These are phyloP conservation scores for Pluvialis apricaria DNA, from an alignment of 2,113 vertebrate species.

Conservation along the genomic window DNA sequence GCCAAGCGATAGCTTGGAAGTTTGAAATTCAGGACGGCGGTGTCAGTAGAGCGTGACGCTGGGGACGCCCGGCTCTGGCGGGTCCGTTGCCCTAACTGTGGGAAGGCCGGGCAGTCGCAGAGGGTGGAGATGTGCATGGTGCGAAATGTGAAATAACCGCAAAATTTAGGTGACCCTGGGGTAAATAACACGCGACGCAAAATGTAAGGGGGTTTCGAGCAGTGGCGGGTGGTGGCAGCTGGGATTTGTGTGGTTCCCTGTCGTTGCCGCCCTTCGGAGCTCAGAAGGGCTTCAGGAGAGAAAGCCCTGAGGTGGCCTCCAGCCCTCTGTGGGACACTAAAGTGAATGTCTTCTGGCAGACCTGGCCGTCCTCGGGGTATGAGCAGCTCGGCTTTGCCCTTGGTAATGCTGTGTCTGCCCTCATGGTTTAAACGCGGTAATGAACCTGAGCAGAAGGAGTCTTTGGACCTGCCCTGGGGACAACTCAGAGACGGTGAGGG, in stretches of 20 bases:
- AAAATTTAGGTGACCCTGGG: neutral
- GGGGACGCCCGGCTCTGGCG: accelerated
- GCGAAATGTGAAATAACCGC: neutral
- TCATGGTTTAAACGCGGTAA: neutral
- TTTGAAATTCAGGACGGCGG: neutral
- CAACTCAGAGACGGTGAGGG: neutral
- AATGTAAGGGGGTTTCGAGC: neutral
- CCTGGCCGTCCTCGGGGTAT: neutral
- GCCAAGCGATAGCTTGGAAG: neutral
- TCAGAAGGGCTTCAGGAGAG: neutral
- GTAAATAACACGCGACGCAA: neutral
- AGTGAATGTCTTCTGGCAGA: neutral
- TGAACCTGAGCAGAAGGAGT: neutral
- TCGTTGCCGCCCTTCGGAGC: neutral
- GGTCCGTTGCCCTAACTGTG: accelerated
- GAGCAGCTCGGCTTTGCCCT: neutral
- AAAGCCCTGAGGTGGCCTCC: neutral
- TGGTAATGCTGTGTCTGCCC: accelerated
- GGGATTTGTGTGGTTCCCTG: neutral
- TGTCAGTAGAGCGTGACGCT: accelerated
- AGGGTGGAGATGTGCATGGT: neutral
- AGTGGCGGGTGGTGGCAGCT: neutral
- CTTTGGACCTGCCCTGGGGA: neutral
- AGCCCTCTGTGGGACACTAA: neutral
- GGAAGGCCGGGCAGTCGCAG: neutral